Evolutionary conservation across 2,113 vertebrate genomes (phyloP).

Genomic region (Dicrurus megarhynchus): DNA sequence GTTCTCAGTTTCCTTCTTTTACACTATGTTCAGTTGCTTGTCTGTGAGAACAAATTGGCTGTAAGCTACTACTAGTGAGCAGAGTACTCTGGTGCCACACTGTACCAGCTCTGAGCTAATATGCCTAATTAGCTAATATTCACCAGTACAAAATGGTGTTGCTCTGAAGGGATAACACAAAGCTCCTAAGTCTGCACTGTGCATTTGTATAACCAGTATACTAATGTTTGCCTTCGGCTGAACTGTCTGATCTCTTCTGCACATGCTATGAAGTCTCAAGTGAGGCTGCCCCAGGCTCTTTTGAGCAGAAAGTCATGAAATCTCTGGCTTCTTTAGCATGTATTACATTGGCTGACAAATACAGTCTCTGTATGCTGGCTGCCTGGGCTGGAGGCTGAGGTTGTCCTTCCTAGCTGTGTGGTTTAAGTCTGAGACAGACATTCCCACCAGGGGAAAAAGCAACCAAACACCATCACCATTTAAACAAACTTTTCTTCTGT

Average conservation of each 20-base stretch:
- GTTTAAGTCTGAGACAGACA: background rate
- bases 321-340: background rate
- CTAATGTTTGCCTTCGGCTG: background rate
- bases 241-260: background rate
- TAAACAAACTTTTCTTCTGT: background rate
- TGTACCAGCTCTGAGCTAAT: background rate
- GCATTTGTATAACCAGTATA: background rate
- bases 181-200: background rate
- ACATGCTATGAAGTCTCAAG: background rate
- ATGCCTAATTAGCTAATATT: background rate
- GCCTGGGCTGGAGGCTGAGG: background rate
- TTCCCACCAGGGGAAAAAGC: background rate
- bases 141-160: background rate
- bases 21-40: background rate
- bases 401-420: background rate
- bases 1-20: background rate
- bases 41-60: background rate
- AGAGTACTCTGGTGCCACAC: background rate
- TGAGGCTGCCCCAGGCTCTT: background rate
- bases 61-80: background rate
- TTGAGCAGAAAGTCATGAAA: background rate
- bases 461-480: background rate
- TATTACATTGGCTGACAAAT: background rate
- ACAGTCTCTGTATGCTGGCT: background rate
- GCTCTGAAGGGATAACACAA: background rate